Evolutionary conservation across 2,113 vertebrate species (phyloP), one percentile per base, ranked within the genome.

Genomic region (Apodemus sylvaticus): DNA sequence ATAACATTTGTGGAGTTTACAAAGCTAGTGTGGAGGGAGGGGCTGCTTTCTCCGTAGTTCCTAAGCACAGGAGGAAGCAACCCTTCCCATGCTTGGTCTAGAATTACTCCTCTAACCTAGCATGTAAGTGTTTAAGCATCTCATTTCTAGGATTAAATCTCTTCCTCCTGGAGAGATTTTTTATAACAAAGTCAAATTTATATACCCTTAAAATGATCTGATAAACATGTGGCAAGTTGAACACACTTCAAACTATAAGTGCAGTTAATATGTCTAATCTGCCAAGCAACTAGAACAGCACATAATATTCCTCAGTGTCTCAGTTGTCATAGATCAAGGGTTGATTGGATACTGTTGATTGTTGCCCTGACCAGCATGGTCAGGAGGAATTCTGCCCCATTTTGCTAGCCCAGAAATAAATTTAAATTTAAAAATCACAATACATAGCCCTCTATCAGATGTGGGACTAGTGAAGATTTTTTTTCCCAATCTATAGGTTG

Each of bases 11-110:
- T 34, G 78, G 26, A 14, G 9, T 9, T 71, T 31, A 26, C 17
- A 45, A 55, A 64, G 68, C 9, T 10, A 51, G 16, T 55, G 36
- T 39, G 34, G 66, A 22, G 3, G 17, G 60, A 71, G 7, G 26
- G 16, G 0, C 0, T n/a, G 7, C 13, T 17, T 13, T 10, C 17
- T 14, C 3, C 58, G 10, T 0, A 48, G 36, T 34, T 22, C 24
- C 0, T 86, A 1, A 64, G 62, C 8, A 85, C 36, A 79, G 2
- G 9, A 7, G 2, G 0, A 91, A 6, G 55, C 16, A 36, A 12
- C 16, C 9, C 20, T 60, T 26, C 26, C 8, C 10, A 12, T 26
- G 26, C 51, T 42, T 48, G 55, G 45, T 7, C 8, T 29, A 88
- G 24, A 71, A 71, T 36, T 11, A 68, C 4, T 36, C 34, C 29